Percentiles rank a stretch among this genome's conserved stretches.
Conservation (phyloP, 1,140 invertebrate species). For the Belonocnema kinseyi region DNA sequence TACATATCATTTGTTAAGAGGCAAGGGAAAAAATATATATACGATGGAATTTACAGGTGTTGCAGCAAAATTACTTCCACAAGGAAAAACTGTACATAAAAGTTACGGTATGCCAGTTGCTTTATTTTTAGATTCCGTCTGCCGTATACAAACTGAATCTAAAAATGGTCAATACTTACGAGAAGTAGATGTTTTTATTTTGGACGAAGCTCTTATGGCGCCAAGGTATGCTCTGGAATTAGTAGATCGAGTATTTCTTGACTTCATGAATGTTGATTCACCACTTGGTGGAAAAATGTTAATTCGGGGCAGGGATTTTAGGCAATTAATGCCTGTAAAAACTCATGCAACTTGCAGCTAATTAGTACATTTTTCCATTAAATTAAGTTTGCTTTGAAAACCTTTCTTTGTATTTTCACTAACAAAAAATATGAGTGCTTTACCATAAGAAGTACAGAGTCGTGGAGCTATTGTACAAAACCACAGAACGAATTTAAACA, state of each 20-base stretch:
- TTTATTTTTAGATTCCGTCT: slow-evolving; percentile 33
- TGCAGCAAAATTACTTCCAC: slow-evolving; percentile 47
- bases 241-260: slow-evolving; percentile 43
- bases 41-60: too few species aligned
- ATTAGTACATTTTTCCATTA: slow-evolving; percentile 46
- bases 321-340: slow-evolving; percentile 55
- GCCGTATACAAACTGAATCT: slow-evolving; percentile 58
- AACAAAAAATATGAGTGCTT: slow-evolving; percentile 36
- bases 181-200: slow-evolving; percentile 50
- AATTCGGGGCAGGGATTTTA: slow-evolving; percentile 51
- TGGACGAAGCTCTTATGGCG: slow-evolving; percentile 58
- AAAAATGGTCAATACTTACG: slow-evolving; percentile 32
- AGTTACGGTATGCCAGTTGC: slow-evolving; percentile 40
- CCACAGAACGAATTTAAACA: background rate
- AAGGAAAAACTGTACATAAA: slow-evolving; percentile 49
- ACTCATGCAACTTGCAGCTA: slow-evolving; percentile 43
- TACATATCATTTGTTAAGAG: too few species aligned
- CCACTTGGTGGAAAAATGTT: too few species aligned
- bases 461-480: too few species aligned
- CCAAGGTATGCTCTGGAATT: slow-evolving; percentile 43
- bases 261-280: too few species aligned
- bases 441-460: slow-evolving; percentile 29
- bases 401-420: slow-evolving; percentile 38
- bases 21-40: too few species aligned
- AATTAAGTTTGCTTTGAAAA: slow-evolving; percentile 41